A percentile compares a stretch with the other conserved stretches of the same genome.
Conservation (phyloP, 2,797 vertebrate species). For the Trachurus trachurus region DNA sequence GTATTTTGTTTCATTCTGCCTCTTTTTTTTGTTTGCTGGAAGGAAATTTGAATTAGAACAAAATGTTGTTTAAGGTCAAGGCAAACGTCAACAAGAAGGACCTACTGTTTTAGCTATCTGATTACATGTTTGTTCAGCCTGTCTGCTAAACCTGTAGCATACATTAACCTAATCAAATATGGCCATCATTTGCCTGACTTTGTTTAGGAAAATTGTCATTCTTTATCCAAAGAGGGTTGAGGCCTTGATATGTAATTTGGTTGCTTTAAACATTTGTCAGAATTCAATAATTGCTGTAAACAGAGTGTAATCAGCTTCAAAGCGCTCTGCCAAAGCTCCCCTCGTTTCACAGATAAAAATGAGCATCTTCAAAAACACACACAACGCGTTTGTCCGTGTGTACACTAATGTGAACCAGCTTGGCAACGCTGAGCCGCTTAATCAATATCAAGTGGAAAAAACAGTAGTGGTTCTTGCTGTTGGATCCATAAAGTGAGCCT, state of each 20-base stretch:
- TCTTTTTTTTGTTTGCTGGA: conserved; percentile 72
- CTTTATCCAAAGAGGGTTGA: conserved; percentile 72
- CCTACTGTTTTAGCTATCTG: conserved; percentile 83
- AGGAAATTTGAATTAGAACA: conserved; percentile 78
- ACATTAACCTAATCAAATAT: conserved; percentile 80
- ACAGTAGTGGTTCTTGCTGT: conserved; percentile 78
- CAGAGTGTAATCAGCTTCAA: conserved; percentile 82
- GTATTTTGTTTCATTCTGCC: conserved; percentile 78
- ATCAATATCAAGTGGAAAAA: conserved; percentile 81
- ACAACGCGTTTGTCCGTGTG: neutral
- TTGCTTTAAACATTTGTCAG: conserved; percentile 85
- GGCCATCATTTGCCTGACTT: conserved; percentile 74
- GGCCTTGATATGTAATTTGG: conserved; percentile 81
- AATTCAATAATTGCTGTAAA: conserved; percentile 84
- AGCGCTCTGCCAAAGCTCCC: conserved; percentile 70
- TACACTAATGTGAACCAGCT: conserved; percentile 73
- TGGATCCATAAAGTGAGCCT: conserved; percentile 81
- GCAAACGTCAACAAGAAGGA: conserved; percentile 63
- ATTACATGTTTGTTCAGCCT: conserved; percentile 83
- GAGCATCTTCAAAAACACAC: conserved; percentile 75
- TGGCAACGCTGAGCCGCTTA: conserved; percentile 68
- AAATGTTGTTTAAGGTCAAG: conserved; percentile 83
- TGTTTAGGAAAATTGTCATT: conserved; percentile 80
- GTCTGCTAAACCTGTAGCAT: conserved; percentile 78
- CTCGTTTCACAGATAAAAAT: conserved; percentile 78